Percentiles rank a stretch among this genome's conserved stretches.
phyloP scores from a whole-genome alignment of 1,140 invertebrate genomes.

The Atta texana region DNA sequence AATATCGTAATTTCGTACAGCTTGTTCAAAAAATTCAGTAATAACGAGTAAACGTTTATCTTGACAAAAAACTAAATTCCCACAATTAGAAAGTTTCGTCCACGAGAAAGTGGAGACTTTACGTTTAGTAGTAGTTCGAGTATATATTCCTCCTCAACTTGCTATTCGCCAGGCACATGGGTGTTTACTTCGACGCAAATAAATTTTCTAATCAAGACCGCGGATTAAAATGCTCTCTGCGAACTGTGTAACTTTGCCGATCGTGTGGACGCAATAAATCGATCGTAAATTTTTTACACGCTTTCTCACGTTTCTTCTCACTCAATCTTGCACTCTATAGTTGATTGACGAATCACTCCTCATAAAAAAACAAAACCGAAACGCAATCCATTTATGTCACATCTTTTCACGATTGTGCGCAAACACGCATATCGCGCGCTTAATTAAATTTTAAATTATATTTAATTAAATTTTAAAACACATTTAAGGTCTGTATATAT shows the following conservation, averaged over 20 bases:
- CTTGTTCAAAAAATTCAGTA: conserved; percentile 36
- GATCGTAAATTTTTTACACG: conserved; percentile 48
- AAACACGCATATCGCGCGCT: no score
- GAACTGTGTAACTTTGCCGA: conserved; percentile 19
- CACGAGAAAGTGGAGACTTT: conserved; percentile 28
- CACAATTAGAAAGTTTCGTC: conserved; percentile 50
- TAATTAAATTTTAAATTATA: no score
- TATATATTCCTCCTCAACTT: conserved; percentile 22
- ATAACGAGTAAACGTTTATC: conserved; percentile 47
- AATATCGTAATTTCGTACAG: conserved; percentile 38
- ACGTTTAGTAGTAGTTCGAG: conserved; percentile 1
- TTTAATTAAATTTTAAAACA: not conserved
- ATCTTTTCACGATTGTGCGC: not conserved
- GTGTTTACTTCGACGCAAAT: conserved; percentile 17
- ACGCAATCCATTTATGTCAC: conserved; percentile 29
- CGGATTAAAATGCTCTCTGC: conserved; percentile 38
- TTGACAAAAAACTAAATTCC: conserved; percentile 40
- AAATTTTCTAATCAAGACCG: conserved; percentile 48
- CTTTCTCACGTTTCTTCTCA: conserved; percentile 8
- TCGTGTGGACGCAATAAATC: conserved; percentile 16
- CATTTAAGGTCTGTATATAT: not conserved
- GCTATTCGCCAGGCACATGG: not conserved
- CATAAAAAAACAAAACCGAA: conserved; percentile 29
- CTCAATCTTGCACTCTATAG: not conserved
- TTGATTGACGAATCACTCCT: conserved; percentile 35